Evolutionary conservation across 1,140 invertebrate species (phyloP).

Genomic region (Chelonus insularis): DNA sequence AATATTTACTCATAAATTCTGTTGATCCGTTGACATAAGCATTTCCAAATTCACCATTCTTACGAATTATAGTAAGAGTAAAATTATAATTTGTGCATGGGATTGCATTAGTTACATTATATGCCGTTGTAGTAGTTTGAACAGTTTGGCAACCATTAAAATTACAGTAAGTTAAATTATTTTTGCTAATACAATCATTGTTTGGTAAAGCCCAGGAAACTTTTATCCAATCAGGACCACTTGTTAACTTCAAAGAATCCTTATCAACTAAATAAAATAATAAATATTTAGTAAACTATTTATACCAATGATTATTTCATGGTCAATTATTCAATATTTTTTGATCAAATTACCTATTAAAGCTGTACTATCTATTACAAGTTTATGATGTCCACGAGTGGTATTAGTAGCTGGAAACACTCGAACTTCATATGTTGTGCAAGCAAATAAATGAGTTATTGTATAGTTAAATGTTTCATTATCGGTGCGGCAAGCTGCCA

Average conservation of each 20-base stretch:
- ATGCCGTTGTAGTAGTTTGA: constrained; percentile 6
- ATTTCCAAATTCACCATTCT: constrained; percentile 24
- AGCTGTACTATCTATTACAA: constrained; percentile 13
- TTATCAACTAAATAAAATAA: constrained; percentile 19
- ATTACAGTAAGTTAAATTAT: constrained; percentile 21
- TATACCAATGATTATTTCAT: background rate
- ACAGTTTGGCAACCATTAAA: constrained; percentile 1
- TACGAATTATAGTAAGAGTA: constrained; percentile 18
- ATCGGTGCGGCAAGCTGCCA: background rate
- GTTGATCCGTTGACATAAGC: constrained; percentile 30
- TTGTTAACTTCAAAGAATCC: constrained; percentile 18
- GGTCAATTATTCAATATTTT: background rate
- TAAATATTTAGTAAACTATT: background rate
- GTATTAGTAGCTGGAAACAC: constrained; percentile 15
- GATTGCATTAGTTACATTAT: constrained; percentile 25
- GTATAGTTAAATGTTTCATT: background rate
- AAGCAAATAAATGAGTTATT: constrained; percentile 27
- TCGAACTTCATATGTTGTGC: constrained; percentile 32
- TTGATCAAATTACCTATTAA: constrained; percentile 11
- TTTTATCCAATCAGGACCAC: constrained; percentile 22
- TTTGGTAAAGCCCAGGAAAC: constrained; percentile 25
- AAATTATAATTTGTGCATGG: constrained; percentile 32
- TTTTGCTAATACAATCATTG: constrained; percentile 24
- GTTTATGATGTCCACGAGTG: background rate
- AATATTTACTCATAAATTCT: constrained; percentile 35